These are phyloP conservation scores for Apostichopus parvimensis DNA, from an alignment of 35 echinoderm and acorn worm genomes.

Conservation along the genomic window DNA sequence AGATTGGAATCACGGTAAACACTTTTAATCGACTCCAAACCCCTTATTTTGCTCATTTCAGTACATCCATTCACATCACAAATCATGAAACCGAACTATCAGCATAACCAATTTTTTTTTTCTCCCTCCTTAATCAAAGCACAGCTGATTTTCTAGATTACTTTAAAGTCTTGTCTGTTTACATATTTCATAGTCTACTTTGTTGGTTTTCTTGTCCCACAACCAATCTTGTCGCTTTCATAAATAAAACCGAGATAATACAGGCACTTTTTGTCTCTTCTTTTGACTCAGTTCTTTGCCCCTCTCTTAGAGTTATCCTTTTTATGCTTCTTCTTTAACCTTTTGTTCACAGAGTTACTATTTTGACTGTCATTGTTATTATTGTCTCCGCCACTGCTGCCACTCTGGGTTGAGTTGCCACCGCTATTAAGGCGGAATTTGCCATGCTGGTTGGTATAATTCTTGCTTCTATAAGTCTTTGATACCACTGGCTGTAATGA, in stretches of 20 bases:
- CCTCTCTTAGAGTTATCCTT: conserved; percentile 45
- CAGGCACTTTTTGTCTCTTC: background rate
- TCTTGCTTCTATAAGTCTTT: conserved; percentile 38
- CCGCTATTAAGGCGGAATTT: conserved; percentile 25
- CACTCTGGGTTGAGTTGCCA: conserved; percentile 54
- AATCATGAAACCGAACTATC: too few relatives aligned
- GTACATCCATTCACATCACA: too few relatives aligned
- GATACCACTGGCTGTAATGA: conserved; percentile 34
- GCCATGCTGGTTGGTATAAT: conserved; percentile 18
- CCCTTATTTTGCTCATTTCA: too few relatives aligned
- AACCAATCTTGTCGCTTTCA: too few relatives aligned
- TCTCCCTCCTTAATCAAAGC: too few relatives aligned
- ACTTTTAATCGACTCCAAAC: too few relatives aligned
- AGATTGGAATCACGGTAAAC: too few relatives aligned
- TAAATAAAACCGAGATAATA: background rate
- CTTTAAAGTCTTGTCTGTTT: too few relatives aligned
- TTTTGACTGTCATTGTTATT: conserved; percentile 36
- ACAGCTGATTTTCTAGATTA: too few relatives aligned
- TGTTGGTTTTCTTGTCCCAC: too few relatives aligned
- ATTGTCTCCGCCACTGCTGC: conserved; percentile 53
- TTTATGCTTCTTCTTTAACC: conserved; percentile 66
- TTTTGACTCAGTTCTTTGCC: conserved; percentile 29
- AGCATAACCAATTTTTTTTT: too few relatives aligned
- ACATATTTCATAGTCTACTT: too few relatives aligned
- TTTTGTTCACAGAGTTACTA: conserved; percentile 40